Conservation (phyloP, 2,888 invertebrate genomes). For the Nematopogon swammerdamellus region DNA sequence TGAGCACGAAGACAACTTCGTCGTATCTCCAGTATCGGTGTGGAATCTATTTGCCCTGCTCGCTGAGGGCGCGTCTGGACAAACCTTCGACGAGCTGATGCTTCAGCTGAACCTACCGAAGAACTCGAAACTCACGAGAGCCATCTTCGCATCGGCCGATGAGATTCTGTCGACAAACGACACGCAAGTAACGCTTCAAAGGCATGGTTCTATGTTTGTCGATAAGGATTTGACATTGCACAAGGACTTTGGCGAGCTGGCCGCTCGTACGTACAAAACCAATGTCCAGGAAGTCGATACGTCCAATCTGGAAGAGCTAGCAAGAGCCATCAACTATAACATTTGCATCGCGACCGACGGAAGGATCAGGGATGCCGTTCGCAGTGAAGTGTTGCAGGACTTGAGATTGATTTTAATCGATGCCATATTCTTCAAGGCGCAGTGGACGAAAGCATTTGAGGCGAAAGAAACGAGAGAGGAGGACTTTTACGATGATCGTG, state of each 20-base stretch:
- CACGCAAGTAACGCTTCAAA: conserved; percentile 28
- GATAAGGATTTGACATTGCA: conserved; percentile 30
- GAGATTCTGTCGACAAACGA: conserved; percentile 25
- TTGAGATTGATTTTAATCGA: conserved; percentile 60
- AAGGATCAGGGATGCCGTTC: conserved; percentile 63
- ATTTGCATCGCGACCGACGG: conserved; percentile 65
- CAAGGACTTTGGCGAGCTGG: conserved; percentile 32
- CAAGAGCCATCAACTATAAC: conserved; percentile 63
- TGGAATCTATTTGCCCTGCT: conserved; percentile 42
- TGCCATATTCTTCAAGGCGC: conserved; percentile 68
- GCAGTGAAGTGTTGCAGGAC: conserved; percentile 34
- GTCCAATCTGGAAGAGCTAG: conserved; percentile 38
- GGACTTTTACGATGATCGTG: conserved; percentile 58
- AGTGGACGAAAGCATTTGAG: conserved; percentile 67
- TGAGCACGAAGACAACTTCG: conserved; percentile 36
- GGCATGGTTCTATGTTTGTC: conserved; percentile 32
- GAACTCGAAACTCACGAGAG: conserved; percentile 31
- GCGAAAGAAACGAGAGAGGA: conserved; percentile 48
- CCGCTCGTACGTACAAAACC: conserved; percentile 45
- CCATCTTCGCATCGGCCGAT: conserved; percentile 27
- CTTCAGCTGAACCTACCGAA: conserved; percentile 28
- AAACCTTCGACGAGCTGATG: conserved; percentile 37
- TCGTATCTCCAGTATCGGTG: conserved; percentile 37
- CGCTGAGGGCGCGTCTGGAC: conserved; percentile 40
- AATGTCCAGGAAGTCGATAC: conserved; percentile 57